These are phyloP conservation scores for Syngnathus floridae DNA, from an alignment of 2,113 vertebrate genomes.

Conservation along the genomic window DNA sequence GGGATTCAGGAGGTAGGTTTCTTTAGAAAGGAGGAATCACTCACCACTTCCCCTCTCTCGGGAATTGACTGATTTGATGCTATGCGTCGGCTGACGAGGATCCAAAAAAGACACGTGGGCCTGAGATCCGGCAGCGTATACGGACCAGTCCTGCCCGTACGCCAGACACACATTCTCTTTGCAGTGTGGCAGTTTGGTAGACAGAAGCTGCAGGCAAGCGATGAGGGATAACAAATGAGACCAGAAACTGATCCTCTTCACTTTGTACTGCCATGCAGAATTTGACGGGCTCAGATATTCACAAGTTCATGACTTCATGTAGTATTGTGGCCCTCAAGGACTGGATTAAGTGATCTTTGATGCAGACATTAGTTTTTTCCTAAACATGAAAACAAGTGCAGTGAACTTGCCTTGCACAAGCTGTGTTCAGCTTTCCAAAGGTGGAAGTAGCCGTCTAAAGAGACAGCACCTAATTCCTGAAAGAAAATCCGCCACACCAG, in stretches of 20 bases:
- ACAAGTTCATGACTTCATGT: no score
- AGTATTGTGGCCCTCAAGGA: no score
- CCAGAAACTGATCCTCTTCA: neutral
- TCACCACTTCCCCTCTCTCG: constrained; percentile 91
- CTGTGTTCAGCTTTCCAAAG: constrained; percentile 94
- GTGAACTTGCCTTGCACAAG: constrained; percentile 79
- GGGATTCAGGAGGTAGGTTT: neutral
- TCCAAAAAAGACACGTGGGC: constrained; percentile 96
- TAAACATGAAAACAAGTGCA: neutral
- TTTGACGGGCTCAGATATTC: no score
- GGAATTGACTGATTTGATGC: constrained; percentile 87
- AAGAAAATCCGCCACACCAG: constrained; percentile 3
- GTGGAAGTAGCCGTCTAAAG: constrained; percentile 95
- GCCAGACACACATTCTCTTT: constrained; percentile 97
- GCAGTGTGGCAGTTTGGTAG: constrained; percentile 92
- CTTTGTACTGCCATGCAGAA: no score
- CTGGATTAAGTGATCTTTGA: neutral
- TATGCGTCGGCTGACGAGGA: constrained; percentile 86
- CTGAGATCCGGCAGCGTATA: constrained; percentile 96
- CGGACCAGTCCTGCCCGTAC: constrained; percentile 94
- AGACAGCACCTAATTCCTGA: constrained; percentile 92
- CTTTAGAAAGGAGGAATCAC: constrained; percentile 23
- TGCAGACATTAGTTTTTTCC: neutral
- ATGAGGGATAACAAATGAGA: neutral
- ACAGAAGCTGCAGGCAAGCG: constrained; percentile 76